Base-by-base conservation (phyloP, 2,797 vertebrate species). In the Trematocara caparti region DNA sequence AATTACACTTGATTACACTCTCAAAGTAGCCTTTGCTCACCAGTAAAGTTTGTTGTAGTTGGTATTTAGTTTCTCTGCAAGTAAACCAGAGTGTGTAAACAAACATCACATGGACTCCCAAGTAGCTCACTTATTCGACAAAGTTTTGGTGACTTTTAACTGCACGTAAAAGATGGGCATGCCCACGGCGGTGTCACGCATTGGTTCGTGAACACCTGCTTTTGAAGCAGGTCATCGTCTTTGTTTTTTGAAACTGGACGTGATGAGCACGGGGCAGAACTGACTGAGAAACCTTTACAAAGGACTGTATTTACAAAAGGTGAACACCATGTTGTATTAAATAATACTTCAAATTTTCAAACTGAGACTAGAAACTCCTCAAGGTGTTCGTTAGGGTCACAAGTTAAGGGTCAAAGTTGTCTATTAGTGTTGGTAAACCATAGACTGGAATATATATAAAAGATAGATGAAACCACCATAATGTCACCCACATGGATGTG, bases 141-240 rank as follows among this genome's bases (percentile, higher is more conserved):
- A 27, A 8, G 14, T 32, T 62, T 38, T 7, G 9, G 59, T 72
- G 30, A 43, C 36, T 43, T 17, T 59, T 15, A 36, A 45, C 19
- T 24, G 13, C 38, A n/a, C 15, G 27, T 53, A 34, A 15, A 43
- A 4, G 47, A 75, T 12, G 3, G 50, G 8, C 2, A 14, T 10
- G 8, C 8, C 21, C 64, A 2, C 21, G 6, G 38, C 2, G 2
- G 64, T 4, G 0, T 0, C 38, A 0, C 1, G 1, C 8, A 27
- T 24, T 27, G 38, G 38, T 69, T 27, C 14, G 4, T 27, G 14
- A 45, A 43, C 57, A 14, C 38, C 64, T 40, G 4, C 14, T 69
- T 69, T 45, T 45, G 21, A 69, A 69, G 21, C 21, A 1, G 15
- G 13, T 45, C 64, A 17, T 43, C 4, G 2, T 43, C 19, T 24